Evolutionary conservation across 2,113 vertebrate genomes (phyloP).

Genomic region (Gymnarchus niloticus): DNA sequence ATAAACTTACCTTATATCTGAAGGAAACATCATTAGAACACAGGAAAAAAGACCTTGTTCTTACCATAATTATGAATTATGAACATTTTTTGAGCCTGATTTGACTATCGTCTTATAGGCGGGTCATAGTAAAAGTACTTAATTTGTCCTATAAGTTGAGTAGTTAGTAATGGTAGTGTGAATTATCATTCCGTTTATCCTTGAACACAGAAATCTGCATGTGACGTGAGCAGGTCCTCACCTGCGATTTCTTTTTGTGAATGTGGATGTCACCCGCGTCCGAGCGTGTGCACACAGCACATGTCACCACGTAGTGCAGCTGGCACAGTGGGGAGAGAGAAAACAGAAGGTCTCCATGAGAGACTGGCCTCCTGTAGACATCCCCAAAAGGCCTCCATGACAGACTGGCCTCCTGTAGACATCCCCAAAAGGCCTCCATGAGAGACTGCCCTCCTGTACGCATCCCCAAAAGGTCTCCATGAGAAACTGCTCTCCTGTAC

Average conservation of each 20-base stretch:
- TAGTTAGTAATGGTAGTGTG: no score
- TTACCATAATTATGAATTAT: no score
- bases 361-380: not conserved
- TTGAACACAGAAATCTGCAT: not conserved
- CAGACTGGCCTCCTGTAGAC: no score
- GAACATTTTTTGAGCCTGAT: no score
- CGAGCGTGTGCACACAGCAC: conserved; percentile 89
- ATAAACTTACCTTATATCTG: no score
- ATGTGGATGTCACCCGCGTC: conserved; percentile 96
- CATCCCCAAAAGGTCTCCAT: not conserved
- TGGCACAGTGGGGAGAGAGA: conserved; percentile 39
- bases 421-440: not conserved
- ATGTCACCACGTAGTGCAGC: conserved; percentile 95
- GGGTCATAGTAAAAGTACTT: no score
- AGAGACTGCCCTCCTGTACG: not conserved
- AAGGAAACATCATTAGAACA: no score
- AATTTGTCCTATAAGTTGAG: no score
- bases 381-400: not conserved
- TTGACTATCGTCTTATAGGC: no score
- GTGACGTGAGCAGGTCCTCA: conserved; percentile 46
- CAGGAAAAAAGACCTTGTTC: no score
- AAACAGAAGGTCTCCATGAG: not conserved
- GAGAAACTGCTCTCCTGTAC: not conserved
- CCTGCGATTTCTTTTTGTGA: conserved; percentile 96
- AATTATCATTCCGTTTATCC: not conserved